Evolutionary conservation across 2,797 vertebrate species (phyloP).

Genomic region (Pygocentrus nattereri): DNA sequence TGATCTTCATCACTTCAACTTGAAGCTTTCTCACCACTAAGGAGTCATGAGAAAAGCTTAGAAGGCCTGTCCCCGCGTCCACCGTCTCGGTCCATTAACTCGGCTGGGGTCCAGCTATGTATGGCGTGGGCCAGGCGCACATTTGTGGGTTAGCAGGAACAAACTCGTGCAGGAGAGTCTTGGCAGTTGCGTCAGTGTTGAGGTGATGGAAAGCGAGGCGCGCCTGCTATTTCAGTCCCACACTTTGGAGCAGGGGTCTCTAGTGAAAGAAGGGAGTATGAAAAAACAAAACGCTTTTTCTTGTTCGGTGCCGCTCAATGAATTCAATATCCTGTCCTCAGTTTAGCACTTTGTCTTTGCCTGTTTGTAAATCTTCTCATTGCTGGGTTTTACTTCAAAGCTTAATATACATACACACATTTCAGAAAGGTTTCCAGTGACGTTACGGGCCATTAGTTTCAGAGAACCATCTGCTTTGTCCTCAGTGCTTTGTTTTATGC

Average conservation of each 20-base stretch:
- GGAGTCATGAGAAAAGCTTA: constrained; percentile 4
- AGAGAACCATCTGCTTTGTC: constrained; percentile 1
- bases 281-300: background rate
- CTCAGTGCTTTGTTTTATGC: background rate
- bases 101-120: constrained; percentile 31
- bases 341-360: background rate
- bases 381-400: background rate
- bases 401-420: background rate
- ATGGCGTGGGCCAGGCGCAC: constrained; percentile 37
- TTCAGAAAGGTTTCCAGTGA: background rate
- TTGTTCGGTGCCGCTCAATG: constrained; percentile 45
- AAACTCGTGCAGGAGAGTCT: constrained; percentile 36
- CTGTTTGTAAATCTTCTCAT: constrained; percentile 2
- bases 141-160: constrained; percentile 59
- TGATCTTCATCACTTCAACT: background rate
- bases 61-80: constrained; percentile 28
- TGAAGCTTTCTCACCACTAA: background rate
- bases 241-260: constrained; percentile 21
- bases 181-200: constrained; percentile 59
- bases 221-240: constrained; percentile 66
- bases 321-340: too few species aligned
- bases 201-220: constrained; percentile 62
- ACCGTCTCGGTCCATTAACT: constrained; percentile 34
- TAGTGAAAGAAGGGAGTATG: background rate
- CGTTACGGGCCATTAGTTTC: background rate